phyloP scores from a whole-genome alignment of 2,113 vertebrate species.

The Tylochromis polylepis region DNA sequence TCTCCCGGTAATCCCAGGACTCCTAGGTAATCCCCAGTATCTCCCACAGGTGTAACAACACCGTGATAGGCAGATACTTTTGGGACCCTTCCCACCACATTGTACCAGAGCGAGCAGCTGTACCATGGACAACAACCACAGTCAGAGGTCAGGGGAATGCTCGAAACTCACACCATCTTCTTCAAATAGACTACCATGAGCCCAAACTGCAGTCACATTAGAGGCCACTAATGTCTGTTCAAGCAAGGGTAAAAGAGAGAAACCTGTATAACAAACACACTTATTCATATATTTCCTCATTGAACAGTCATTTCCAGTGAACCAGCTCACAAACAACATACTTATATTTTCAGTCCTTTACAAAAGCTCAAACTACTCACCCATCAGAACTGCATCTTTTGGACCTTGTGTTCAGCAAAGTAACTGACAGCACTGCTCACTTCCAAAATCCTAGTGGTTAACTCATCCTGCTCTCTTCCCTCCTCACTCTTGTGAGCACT shows the following conservation, averaged over 20 bases:
- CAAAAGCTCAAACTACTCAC: not conserved
- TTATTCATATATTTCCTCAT: not conserved
- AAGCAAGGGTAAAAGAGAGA: not conserved
- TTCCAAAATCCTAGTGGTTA: not conserved
- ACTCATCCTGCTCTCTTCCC: not conserved
- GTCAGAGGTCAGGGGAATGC: too few species aligned
- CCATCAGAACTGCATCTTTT: not conserved
- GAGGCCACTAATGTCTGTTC: not conserved
- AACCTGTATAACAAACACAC: not conserved
- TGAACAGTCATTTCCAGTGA: not conserved
- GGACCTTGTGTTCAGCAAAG: not conserved
- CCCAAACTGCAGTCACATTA: not conserved
- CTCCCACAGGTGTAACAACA: not conserved
- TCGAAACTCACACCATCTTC: too few species aligned
- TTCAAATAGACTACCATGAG: too few species aligned
- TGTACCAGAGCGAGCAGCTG: too few species aligned
- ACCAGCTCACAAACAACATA: not conserved
- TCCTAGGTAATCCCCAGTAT: not conserved
- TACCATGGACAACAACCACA: too few species aligned
- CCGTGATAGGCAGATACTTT: too few species aligned
- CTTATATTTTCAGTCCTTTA: not conserved
- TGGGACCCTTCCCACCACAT: too few species aligned
- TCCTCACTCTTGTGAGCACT: not conserved
- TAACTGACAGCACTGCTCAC: not conserved
- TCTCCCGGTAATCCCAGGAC: not conserved